These are phyloP conservation scores for Thyatira batis DNA, from an alignment of 2,888 invertebrate species.

Conservation along the genomic window DNA sequence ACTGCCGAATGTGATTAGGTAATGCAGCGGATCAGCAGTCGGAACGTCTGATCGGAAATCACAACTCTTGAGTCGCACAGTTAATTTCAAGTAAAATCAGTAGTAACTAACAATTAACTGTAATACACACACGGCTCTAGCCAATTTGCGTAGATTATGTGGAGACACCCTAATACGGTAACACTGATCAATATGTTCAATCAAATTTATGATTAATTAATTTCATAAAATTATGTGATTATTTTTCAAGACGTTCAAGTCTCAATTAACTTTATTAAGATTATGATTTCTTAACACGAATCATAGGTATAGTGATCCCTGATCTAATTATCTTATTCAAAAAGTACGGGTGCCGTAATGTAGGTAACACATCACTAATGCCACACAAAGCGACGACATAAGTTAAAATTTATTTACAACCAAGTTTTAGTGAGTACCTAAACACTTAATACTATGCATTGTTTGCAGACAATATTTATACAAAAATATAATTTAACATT, in stretches of 20 bases:
- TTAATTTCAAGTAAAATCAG: no score
- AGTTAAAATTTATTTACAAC: constrained; percentile 4
- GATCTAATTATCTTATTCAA: not conserved
- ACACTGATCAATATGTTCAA: not conserved
- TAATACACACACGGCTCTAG: no score
- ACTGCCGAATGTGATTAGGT: no score
- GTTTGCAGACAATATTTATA: constrained; percentile 70
- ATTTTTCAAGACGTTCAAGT: not conserved
- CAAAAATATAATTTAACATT: constrained; percentile 75
- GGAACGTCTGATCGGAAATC: no score
- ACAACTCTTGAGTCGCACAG: no score
- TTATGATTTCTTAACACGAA: not conserved
- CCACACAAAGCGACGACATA: not conserved
- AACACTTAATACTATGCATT: constrained; percentile 56
- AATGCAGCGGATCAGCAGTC: no score
- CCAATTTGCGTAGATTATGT: no score
- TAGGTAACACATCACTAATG: not conserved
- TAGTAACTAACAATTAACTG: no score
- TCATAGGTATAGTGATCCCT: not conserved
- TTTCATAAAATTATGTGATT: not conserved
- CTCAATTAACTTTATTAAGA: not conserved
- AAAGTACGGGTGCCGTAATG: not conserved
- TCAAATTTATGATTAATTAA: not conserved
- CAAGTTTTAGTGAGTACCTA: constrained; percentile 25
- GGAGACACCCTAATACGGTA: not conserved